Evolutionary conservation across 2,888 invertebrate species (phyloP).

Genomic region (Oscheius myriophilus): DNA sequence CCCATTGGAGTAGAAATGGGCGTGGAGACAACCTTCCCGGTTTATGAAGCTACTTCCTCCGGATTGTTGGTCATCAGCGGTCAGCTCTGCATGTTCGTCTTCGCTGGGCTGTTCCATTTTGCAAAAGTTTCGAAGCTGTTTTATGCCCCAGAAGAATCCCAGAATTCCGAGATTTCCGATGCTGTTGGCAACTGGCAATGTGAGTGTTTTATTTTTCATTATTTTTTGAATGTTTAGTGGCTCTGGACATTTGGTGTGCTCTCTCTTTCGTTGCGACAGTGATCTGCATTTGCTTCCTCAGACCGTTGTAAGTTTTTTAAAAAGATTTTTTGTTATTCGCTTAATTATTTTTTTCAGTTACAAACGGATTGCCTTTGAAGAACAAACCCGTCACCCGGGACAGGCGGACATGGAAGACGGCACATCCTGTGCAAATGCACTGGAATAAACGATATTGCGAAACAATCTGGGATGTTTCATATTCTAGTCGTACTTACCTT

Average conservation of each 20-base stretch:
- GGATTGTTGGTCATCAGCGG: conserved; percentile 63
- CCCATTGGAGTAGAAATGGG: conserved; percentile 59
- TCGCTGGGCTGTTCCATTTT: conserved; percentile 8
- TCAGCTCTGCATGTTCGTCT: conserved; percentile 41
- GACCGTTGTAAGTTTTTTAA: conserved; percentile 37
- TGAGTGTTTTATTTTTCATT: conserved; percentile 10
- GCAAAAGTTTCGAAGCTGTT: not conserved
- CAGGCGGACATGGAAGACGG: too few relatives aligned
- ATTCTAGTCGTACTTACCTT: too few relatives aligned
- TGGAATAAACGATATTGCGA: too few relatives aligned
- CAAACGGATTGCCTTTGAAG: conserved; percentile 24
- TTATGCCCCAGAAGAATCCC: not conserved
- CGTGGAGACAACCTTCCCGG: conserved; percentile 66
- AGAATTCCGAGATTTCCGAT: not conserved
- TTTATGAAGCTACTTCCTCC: conserved; percentile 65
- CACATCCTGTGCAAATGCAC: too few relatives aligned
- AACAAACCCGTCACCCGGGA: not conserved
- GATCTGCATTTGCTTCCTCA: conserved; percentile 38
- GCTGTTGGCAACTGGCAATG: conserved; percentile 22
- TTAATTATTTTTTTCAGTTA: conserved; percentile 6
- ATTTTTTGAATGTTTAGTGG: conserved; percentile 41
- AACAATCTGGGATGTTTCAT: too few relatives aligned
- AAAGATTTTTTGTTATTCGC: not conserved
- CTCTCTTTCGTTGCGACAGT: conserved; percentile 34
- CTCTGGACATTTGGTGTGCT: conserved; percentile 46